Base-by-base conservation (phyloP, 2,113 vertebrate genomes). In the Paradisaea rubra region DNA sequence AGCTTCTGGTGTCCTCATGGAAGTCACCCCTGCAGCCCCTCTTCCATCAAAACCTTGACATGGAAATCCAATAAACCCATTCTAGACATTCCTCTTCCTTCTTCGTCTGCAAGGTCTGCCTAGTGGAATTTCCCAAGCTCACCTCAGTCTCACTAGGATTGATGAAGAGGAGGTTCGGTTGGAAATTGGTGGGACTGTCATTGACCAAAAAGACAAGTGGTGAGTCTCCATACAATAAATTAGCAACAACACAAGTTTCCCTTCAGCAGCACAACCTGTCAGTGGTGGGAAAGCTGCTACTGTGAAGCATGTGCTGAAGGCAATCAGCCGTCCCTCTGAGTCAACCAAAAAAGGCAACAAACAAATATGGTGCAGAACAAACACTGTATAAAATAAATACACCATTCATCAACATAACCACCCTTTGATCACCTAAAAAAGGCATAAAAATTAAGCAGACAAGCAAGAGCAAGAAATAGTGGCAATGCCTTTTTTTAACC, bases 401-500 rank as follows among this genome's bases (percentile, higher is more conserved):
- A 94, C 27, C 52, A 76, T 81, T 91, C 86, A 86, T 81, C 76
- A 95, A 68, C 83, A 56, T 23, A 93, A 54, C 25, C 15, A 37
- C 23, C 15, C 83, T 93, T 94, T 94, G 76, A 92, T 92, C 56
- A 68, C 41, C 6, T 88, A 92, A 92, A 94, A 86, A 53, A 78
- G 42, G 47, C 64, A 88, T 84, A 74, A 96, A 93, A 86, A 74
- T 88, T 73, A 91, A 83, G 52, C 44, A 84, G 83, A 41, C 86
- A 96, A 92, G 88, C 92, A 96, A 96, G 95, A 96, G 94, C 80
- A 96, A 93, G 94, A 94, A 93, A 88, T 24, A 74, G 33, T 60
- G 27, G 53, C 86, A 83, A 71, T 94, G 80, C 56, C 12, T 39
- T 89, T 84, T 72, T 88, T 94, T 49, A 86, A 83, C 60, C 41